A percentile compares a stretch with the other conserved stretches of the same genome.
Evolutionary conservation across 2,888 invertebrate species (phyloP).

Genomic region (Spicauda simplicius): DNA sequence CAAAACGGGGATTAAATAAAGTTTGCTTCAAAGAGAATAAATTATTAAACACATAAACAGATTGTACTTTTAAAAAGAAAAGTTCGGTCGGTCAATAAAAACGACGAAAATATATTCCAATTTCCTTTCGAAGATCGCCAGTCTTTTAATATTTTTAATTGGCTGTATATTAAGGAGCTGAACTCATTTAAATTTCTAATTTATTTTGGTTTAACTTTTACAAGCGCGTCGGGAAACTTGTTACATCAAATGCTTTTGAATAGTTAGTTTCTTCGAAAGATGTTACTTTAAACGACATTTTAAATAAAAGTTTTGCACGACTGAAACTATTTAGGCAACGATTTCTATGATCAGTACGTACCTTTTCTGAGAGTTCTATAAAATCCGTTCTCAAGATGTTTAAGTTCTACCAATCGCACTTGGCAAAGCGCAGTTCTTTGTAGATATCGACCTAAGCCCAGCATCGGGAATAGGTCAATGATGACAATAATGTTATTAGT

Average conservation of each 20-base stretch:
- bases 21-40: background rate
- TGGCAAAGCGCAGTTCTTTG: too few species aligned
- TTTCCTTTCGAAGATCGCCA: background rate
- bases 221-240: background rate
- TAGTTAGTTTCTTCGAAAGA: background rate
- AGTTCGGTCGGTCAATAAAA: background rate
- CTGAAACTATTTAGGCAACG: too few species aligned
- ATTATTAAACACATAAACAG: background rate
- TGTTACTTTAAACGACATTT: too few species aligned
- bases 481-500: too few species aligned
- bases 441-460: too few species aligned
- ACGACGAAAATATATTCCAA: background rate
- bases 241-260: background rate
- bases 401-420: too few species aligned
- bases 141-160: background rate
- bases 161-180: background rate
- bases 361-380: too few species aligned
- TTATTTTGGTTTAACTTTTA: background rate
- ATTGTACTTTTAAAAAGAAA: background rate
- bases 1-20: background rate
- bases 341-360: too few species aligned
- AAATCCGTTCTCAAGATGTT: too few species aligned
- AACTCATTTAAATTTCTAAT: background rate
- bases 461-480: too few species aligned
- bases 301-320: too few species aligned